Evolutionary conservation across 2,797 vertebrate genomes (phyloP), one percentile per base, ranked within the genome.

Genomic region (Lophotriccus pileatus): DNA sequence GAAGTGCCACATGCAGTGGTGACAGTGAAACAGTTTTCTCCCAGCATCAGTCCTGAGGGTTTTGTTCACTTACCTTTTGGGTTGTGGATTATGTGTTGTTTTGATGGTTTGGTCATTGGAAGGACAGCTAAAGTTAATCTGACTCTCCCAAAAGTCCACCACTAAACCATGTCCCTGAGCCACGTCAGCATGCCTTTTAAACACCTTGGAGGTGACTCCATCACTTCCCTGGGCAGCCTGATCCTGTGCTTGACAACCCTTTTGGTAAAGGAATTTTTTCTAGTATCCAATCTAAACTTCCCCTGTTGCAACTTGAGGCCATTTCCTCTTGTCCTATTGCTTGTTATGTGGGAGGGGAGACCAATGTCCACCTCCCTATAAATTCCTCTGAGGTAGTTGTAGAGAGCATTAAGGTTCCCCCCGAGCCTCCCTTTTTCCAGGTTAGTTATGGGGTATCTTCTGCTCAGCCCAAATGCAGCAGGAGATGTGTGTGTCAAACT

Each of bases 1-100:
- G 52, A 49, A 32, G 10, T 1, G 1, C 44, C 18, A 23, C 3
- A 4, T 0, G 1, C 39, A 44, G 37, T 3, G 2, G 24, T 69
- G 53, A 30, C 68, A 49, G 2, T 32, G 36, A 76, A 27, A 16
- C 18, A 68, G 17, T 37, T 60, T 86, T 84, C 39, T 86, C 55
- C 39, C 32, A 17, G 0, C 66, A 10, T 67, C 13, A 37, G 37
- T 62, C 28, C 47, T 72, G 34, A 43, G 44, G 34, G 5, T 36
- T 83, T 92, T 8, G 10, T 85, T 77, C 24, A 7, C 21, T 66
- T 55, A 32, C 10, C 7, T 74, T 78, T 84, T 1, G 7, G 34
- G 47, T 80, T 80, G 41, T 91, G 60, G 47, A 11, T 49, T 86
- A 12, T 41, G 17, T n/a, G 90, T 69, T 72, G 14, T 72, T 41